Evolutionary conservation across 2,888 invertebrate genomes (phyloP), one percentile per base, ranked within the genome.

Genomic region (Dinocampus coccinellae): DNA sequence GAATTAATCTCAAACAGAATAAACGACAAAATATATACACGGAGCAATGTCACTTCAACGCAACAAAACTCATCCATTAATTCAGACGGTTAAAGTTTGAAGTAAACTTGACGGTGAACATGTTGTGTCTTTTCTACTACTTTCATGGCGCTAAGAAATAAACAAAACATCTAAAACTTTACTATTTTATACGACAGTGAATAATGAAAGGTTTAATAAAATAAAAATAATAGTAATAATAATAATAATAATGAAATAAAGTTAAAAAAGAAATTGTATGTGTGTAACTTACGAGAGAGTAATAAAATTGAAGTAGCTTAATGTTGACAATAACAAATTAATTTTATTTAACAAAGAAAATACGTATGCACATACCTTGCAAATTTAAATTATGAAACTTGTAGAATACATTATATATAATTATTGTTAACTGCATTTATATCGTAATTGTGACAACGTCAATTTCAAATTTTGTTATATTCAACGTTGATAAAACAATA

Each of bases 41-140:
- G 47, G n/a, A 33, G 60, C 64, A 58, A 57, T 47, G 64, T 57
- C 67, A 58, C 29, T 42, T 68, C 26, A 75, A 75, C 29, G 26
- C 73, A 72, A 70, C 73, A 76, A 79, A 77, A 72, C 77, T 78
- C 77, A 77, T 75, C 78, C 81, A 78, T 80, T 81, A 78, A 78
- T 79, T 80, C 78, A 69, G 78, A 68, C 77, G 73, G 75, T 67
- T 66, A 66, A 77, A 79, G 79, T 81, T 81, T 3, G 26, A 77
- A 57, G 61, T 57, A 66, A n/a, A 36, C 20, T 65, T 76, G 73
- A 63, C 62, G 42, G 62, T 67, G 78, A 68, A 77, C 73, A 79
- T 81, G 78, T 79, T 78, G 77, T 79, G 79, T 78, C 73, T 72
- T 74, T 68, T 76, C 60, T 70, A 61, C 33, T 26, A 75, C 69